Base-by-base conservation (phyloP, 2,113 vertebrate species). In the Stomatorhinus ivindoensis region DNA sequence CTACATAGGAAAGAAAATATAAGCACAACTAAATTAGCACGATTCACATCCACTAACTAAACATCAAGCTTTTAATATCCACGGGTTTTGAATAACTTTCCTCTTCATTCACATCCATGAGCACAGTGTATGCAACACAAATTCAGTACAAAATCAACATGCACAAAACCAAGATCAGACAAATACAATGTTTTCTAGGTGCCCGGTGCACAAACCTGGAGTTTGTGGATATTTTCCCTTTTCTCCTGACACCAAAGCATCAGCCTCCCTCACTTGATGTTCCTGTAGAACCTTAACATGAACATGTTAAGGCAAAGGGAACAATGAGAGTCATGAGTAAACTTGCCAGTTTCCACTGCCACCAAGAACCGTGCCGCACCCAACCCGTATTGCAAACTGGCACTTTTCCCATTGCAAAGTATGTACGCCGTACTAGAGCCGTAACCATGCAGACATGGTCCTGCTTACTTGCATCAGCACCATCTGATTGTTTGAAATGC, bases 221-320 rank as follows among this genome's bases (percentile, higher is more conserved):
- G 90, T 90, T 4, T 82, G 87, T 42, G 90, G 91, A 91, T 88
- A 93, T 76, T 90, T 88, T 91, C 92, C 93, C 89, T 93, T 91
- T 69, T 95, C 93, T 87, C 90, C 93, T 15, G 89, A 58, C 48
- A 35, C 92, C 69, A 89, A 21, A 31, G 83, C 76, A 55, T 92
- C 90, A 3, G 90, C 88, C 89, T 94, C 94, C 69, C 93, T 93
- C 48, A 93, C 93, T 91, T 96, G 96, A 92, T 96, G 96, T 93
- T 96, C 93, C 93, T 96, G 95, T 93, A 97, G 94, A 93, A 96
- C 94, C 96, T 97, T 91, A 88, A 88, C 91, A 93, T 13, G 51
- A 48, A 84, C 1, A 88, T 9, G 48, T 50, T 31, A 69, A 86
- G 19, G 19, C 24, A 35, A 53, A 87, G n/a, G 21, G 21, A 46